A percentile compares a stretch with the other conserved stretches of the same genome.
These are phyloP conservation scores for Semicossyphus pulcher DNA, from an alignment of 2,113 vertebrate genomes.

Conservation along the genomic window DNA sequence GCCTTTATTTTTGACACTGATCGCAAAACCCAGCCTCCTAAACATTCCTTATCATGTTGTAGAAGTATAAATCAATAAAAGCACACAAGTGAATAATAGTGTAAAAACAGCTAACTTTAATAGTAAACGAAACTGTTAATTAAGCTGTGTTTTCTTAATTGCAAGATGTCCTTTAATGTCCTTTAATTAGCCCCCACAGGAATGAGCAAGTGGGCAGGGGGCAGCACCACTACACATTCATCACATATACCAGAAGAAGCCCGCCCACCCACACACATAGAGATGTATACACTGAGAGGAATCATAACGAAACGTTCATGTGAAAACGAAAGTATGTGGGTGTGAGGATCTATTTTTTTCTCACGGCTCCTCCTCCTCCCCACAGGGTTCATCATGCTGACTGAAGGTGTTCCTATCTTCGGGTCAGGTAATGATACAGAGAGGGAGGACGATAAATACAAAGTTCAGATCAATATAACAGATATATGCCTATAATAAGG, in stretches of 20 bases:
- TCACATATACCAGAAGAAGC: neutral
- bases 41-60: too few species aligned
- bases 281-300: neutral
- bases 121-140: neutral
- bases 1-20: too few species aligned
- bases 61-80: too few species aligned
- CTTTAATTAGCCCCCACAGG: neutral
- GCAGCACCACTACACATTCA: neutral
- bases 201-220: neutral
- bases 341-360: neutral
- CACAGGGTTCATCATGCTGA: neutral
- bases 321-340: slow-evolving; percentile 64
- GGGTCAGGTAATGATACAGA: neutral
- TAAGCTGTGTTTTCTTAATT: neutral
- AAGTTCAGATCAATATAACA: neutral
- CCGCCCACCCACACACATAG: neutral
- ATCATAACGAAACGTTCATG: slow-evolving; percentile 38
- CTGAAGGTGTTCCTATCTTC: neutral
- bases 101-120: too few species aligned
- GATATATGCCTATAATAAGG: neutral
- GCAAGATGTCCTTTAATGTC: neutral
- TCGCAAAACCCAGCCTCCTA: too few species aligned
- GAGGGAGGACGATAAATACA: neutral
- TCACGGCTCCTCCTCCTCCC: neutral
- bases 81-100: neutral